Percentiles rank a stretch among this genome's conserved stretches.
These are phyloP conservation scores for Drosophila navojoa DNA, from an alignment of 1,140 invertebrate species.

Conservation along the genomic window DNA sequence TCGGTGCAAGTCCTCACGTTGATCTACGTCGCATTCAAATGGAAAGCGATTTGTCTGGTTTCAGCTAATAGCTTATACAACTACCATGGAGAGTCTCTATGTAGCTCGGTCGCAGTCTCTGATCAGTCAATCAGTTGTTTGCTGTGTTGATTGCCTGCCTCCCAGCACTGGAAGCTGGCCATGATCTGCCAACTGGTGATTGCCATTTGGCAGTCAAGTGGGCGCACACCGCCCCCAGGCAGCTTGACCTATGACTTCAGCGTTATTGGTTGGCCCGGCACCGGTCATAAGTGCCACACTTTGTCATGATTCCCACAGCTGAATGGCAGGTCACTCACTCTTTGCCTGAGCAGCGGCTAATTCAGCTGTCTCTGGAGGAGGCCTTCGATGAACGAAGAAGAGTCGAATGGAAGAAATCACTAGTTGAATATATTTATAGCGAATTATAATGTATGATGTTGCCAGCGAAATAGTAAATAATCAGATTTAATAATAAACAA, in stretches of 20 bases:
- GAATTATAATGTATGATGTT: no score
- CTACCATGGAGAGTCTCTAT: slow-evolving; percentile 36
- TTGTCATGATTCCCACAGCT: background rate
- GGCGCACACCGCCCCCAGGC: slow-evolving; percentile 2
- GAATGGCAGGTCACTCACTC: background rate
- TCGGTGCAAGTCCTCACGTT: slow-evolving; percentile 65
- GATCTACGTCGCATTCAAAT: slow-evolving; percentile 64
- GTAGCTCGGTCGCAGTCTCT: slow-evolving; percentile 24
- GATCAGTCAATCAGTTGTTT: slow-evolving; percentile 72
- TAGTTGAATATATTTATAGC: no score
- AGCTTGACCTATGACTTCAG: slow-evolving; percentile 49
- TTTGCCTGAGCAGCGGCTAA: background rate
- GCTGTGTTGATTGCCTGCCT: slow-evolving; percentile 52
- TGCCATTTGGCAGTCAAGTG: background rate
- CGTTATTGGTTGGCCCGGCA: slow-evolving; percentile 36
- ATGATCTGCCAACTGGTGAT: slow-evolving; percentile 10
- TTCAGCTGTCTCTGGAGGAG: background rate
- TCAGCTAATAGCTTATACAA: slow-evolving; percentile 77
- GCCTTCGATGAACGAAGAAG: no score
- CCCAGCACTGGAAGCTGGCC: slow-evolving; percentile 25
- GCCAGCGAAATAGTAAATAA: no score
- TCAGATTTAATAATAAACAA: no score
- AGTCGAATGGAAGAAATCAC: no score
- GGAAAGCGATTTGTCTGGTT: slow-evolving; percentile 83
- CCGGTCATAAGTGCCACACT: slow-evolving; percentile 10